Conservation (phyloP, 2,113 vertebrate genomes). For the Syngnathoides biaculeatus region DNA sequence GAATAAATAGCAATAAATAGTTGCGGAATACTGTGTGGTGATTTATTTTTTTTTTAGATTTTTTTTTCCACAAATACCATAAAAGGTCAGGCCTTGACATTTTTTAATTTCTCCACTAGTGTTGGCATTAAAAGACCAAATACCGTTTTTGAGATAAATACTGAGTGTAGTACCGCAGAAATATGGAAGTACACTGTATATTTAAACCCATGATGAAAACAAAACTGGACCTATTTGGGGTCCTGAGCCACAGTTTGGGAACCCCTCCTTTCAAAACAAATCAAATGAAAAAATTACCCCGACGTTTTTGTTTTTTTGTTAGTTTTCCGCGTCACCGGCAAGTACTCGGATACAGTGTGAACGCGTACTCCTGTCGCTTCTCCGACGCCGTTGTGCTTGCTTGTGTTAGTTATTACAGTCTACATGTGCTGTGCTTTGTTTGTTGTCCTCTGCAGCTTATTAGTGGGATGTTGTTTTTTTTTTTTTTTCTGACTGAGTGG, state of each 20-base stretch:
- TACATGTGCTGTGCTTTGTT: constrained; percentile 62
- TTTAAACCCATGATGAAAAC: not conserved
- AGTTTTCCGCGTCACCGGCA: not conserved
- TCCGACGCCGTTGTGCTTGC: not conserved
- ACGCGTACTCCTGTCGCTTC: not conserved
- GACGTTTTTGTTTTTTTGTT: not conserved
- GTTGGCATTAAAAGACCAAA: not conserved
- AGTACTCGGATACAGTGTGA: not conserved
- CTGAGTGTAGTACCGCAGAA: not conserved
- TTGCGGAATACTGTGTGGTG: constrained; percentile 60
- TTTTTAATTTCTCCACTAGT: constrained; percentile 62
- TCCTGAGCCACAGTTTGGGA: not conserved
- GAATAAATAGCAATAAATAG: constrained; percentile 59
- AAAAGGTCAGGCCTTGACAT: constrained; percentile 74
- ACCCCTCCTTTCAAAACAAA: not conserved
- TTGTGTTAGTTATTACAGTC: not conserved
- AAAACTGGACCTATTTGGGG: not conserved
- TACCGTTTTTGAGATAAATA: not conserved
- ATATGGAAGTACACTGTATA: not conserved
- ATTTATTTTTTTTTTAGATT: constrained; percentile 25
- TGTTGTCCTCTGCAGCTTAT: constrained; percentile 44
- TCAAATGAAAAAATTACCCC: not conserved
- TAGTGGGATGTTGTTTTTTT: not conserved
- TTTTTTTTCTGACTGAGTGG: too few relatives aligned
- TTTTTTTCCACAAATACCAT: constrained; percentile 50